These are phyloP conservation scores for Norana najaformis DNA, from an alignment of 2,888 invertebrate species.

Conservation along the genomic window DNA sequence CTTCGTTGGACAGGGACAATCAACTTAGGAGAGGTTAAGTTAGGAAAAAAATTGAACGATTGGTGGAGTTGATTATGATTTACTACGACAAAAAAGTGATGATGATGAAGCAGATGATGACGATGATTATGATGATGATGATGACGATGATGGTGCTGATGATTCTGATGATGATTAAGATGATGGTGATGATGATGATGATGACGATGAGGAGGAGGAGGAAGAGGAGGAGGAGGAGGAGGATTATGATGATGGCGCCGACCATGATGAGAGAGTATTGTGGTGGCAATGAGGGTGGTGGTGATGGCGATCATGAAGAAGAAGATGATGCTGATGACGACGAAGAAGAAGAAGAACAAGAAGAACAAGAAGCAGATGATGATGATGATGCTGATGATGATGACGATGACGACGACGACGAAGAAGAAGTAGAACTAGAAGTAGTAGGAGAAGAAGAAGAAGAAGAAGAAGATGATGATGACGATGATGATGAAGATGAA, in stretches of 20 bases:
- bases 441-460: no score
- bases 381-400: conserved; percentile 3
- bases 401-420: background rate
- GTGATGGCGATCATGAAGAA: background rate
- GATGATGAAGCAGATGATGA: conserved; percentile 15
- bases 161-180: background rate
- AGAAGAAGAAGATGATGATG: background rate
- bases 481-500: background rate
- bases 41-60: background rate
- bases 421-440: no score
- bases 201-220: conserved; percentile 4
- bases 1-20: background rate
- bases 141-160: conserved; percentile 17
- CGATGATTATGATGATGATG: background rate
- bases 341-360: background rate
- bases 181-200: conserved; percentile 27
- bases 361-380: conserved; percentile 16
- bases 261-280: background rate
- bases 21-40: background rate
- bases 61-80: background rate
- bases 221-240: background rate
- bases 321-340: conserved; percentile 8
- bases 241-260: background rate
- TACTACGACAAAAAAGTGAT: background rate
- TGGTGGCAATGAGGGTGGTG: background rate